These are phyloP conservation scores for Phylloscopus whistleri DNA, from an alignment of 2,113 vertebrate genomes.

Conservation along the genomic window DNA sequence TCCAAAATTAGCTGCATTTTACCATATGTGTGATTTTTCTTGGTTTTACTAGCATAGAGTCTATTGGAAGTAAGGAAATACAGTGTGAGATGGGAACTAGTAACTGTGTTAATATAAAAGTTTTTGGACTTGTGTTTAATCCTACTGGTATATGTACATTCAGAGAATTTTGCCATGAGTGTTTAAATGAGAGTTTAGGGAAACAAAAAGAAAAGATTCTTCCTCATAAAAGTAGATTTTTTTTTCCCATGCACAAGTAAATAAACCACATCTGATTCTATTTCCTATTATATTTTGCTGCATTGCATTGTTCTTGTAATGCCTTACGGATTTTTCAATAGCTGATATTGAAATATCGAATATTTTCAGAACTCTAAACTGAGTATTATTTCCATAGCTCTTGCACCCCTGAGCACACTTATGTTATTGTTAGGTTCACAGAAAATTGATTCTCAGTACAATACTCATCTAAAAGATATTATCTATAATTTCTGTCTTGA, in stretches of 20 bases:
- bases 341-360: background rate
- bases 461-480: constrained; percentile 17
- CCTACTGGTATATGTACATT: background rate
- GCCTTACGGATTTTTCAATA: background rate
- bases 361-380: background rate
- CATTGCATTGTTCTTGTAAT: background rate
- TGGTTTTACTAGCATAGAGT: background rate
- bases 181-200: background rate
- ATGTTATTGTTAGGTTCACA: background rate
- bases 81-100: background rate
- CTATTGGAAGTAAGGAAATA: background rate
- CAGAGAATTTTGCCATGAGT: background rate
- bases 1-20: background rate
- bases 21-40: background rate
- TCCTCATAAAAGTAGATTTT: background rate
- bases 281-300: background rate
- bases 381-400: background rate
- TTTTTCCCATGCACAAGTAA: background rate
- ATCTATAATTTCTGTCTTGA: background rate
- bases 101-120: background rate
- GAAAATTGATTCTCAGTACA: constrained; percentile 31
- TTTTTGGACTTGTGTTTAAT: background rate
- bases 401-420: background rate
- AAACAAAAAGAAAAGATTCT: background rate
- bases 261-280: background rate